Evolutionary conservation across 2,113 vertebrate genomes (phyloP).

Genomic region (Tringa solitaria): DNA sequence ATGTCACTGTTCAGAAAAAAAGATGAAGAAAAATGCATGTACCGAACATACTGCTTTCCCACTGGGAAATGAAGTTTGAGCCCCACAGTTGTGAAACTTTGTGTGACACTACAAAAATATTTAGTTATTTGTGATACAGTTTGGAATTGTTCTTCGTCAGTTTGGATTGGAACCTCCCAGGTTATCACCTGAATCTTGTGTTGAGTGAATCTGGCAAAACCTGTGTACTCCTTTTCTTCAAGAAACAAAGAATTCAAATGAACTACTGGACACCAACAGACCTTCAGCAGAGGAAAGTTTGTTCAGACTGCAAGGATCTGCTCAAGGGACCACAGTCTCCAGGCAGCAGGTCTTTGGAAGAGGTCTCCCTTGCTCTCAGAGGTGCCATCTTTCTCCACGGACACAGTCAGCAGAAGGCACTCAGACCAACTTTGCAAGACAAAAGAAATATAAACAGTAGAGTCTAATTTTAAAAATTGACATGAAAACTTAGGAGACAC

Average conservation of each 20-base stretch:
- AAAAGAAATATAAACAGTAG: neutral
- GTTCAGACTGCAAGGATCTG: neutral
- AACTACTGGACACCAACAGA: neutral
- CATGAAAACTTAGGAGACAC: accelerated
- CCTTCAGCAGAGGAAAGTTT: neutral
- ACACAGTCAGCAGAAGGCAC: neutral
- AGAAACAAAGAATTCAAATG: accelerated
- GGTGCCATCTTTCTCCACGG: neutral
- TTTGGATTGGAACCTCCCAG: neutral
- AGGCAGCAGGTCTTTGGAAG: neutral
- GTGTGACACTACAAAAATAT: neutral
- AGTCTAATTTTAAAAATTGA: neutral
- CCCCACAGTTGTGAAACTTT: neutral
- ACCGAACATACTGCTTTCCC: neutral
- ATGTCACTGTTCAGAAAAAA: neutral
- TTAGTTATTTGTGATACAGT: neutral
- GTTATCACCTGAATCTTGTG: neutral
- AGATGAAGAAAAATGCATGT: neutral
- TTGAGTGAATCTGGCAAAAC: neutral
- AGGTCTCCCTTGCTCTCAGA: neutral
- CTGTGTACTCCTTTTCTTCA: neutral
- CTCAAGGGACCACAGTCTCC: neutral
- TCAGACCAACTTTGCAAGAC: neutral
- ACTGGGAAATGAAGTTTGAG: neutral
- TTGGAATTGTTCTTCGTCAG: neutral